Base-by-base conservation (phyloP, 2,888 invertebrate species). In the Hydrotaea cyrtoneurina region DNA sequence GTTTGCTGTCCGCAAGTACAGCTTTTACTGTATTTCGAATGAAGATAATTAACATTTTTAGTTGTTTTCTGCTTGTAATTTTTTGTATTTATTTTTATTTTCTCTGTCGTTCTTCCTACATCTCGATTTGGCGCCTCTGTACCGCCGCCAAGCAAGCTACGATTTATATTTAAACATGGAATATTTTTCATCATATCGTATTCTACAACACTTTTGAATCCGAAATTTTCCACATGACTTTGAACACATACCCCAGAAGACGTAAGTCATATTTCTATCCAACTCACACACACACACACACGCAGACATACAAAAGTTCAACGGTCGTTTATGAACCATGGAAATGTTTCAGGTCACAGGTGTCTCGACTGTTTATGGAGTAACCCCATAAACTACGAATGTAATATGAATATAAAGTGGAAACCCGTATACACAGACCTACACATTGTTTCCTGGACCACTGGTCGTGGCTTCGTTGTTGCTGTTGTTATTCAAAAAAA, bases 261-360 rank as follows among this genome's bases (percentile, higher is more conserved):
- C 7, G 13, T 11, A 39, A 39, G 39, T n/a, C 50, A 31, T 31
- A 7, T n/a, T 50, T n/a, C n/a, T n/a, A n/a, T n/a, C n/a, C 2
- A n/a, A n/a, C 50, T 2, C 15, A n/a, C 13, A 50, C n/a, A 31
- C 31, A 4, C 7, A 31, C 1, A 59, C 7, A n/a, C n/a, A n/a
- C n/a, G n/a, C n/a, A n/a, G n/a, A n/a, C n/a, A n/a, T n/a, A n/a
- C n/a, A n/a, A 57, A 23, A 59, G 59, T 26, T 59, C 59, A 59
- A 59, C 26, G 59, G 26, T 59, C 59, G 23, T 23, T 15, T 23
- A 26, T 23, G 59, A 59, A 59, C 59, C 15, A 7, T 39, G n/a
- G 11, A 36, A 59, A 62, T 57, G 66, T 77, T 78, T 43, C 79
- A 75, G 80, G 80, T 75, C 80, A 80, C 74, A 80, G 69, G 75